Percentiles rank a stretch among this genome's conserved stretches.
Conservation (phyloP, 2,113 vertebrate species). For the Pristiophorus japonicus region DNA sequence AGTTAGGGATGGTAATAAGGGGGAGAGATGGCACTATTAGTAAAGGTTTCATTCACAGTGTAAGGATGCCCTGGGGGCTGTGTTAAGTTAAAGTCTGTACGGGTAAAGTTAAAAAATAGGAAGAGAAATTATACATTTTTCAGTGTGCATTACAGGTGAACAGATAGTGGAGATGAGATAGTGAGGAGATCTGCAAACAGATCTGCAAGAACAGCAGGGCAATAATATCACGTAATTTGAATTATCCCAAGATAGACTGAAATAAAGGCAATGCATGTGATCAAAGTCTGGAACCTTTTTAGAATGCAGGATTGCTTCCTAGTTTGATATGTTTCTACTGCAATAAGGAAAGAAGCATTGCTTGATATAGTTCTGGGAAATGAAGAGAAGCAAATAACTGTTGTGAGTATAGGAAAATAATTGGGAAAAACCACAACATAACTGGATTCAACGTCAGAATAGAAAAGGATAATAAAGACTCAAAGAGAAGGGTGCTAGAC, state of each 20-base stretch:
- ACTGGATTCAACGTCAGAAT: not conserved
- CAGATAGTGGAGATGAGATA: not conserved
- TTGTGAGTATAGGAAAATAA: not conserved
- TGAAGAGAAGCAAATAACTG: not conserved
- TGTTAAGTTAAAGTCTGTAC: too few relatives aligned
- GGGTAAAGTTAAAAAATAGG: too few relatives aligned
- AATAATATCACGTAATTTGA: not conserved
- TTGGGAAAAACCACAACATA: not conserved
- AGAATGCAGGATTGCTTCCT: not conserved
- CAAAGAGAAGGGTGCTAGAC: not conserved
- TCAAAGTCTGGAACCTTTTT: not conserved
- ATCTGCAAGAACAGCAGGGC: not conserved
- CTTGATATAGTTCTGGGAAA: not conserved
- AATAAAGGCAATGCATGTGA: not conserved
- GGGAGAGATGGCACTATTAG: too few relatives aligned
- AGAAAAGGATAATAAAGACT: not conserved
- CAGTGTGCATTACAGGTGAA: not conserved
- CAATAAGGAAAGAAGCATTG: not conserved
- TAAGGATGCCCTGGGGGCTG: too few relatives aligned
- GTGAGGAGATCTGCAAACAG: not conserved
- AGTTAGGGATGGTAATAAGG: not conserved
- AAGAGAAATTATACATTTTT: not conserved
- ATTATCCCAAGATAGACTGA: not conserved
- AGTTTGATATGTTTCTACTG: not conserved
- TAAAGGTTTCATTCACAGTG: too few relatives aligned